These are phyloP conservation scores for Bergia puertoricense DNA, from an alignment of 92 coral and sea anemone genomes.

Conservation along the genomic window DNA sequence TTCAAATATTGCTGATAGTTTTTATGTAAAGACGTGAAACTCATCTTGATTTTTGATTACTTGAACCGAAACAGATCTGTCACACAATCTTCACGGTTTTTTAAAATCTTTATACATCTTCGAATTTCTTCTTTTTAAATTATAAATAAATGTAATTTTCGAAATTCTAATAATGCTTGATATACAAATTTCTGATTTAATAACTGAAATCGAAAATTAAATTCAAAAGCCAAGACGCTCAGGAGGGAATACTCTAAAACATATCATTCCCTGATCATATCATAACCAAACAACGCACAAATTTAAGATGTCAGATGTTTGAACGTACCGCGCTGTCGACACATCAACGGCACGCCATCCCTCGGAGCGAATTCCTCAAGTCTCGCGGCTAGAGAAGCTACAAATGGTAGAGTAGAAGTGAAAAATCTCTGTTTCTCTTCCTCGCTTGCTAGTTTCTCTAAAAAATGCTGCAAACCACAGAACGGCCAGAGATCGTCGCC, in stretches of 20 bases:
- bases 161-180: neutral
- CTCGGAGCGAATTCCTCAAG: constrained; percentile 57
- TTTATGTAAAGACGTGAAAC: neutral
- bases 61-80: neutral
- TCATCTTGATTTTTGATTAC: neutral
- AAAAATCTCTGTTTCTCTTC: constrained; percentile 61
- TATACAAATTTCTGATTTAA: neutral
- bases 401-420: constrained; percentile 58
- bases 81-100: neutral
- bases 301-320: neutral
- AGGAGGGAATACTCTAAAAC: neutral
- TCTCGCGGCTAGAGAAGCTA: constrained; percentile 63
- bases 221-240: neutral
- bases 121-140: neutral
- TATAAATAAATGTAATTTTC: neutral
- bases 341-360: constrained; percentile 43
- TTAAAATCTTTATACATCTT: too few relatives aligned
- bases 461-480: constrained; percentile 67
- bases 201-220: too few relatives aligned
- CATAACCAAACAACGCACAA: neutral
- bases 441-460: constrained; percentile 58
- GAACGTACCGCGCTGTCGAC: constrained; percentile 64
- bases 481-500: constrained; percentile 59
- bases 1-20: neutral
- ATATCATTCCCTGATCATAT: neutral